Evolutionary conservation across 2,113 vertebrate species (phyloP).

Genomic region (Gallinago paraguaiae): DNA sequence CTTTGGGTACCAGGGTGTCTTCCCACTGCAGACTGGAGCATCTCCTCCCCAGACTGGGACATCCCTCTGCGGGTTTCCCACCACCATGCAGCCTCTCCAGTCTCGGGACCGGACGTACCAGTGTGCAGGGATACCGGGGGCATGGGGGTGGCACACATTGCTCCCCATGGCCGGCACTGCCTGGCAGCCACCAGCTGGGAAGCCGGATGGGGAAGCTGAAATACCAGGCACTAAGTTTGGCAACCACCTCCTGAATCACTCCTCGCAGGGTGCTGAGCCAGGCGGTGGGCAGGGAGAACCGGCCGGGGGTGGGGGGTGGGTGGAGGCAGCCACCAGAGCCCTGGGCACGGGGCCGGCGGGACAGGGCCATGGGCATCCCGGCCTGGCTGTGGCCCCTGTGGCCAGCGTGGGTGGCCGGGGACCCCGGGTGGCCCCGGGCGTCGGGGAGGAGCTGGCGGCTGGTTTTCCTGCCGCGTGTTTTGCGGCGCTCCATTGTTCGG

Average conservation of each 20-base stretch:
- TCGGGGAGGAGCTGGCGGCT: constrained; percentile 71
- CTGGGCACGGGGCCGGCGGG: accelerated
- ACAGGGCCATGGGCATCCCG: not conserved
- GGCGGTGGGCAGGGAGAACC: not conserved
- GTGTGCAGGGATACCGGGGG: not conserved
- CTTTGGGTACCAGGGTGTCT: not conserved
- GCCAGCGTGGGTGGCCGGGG: constrained; percentile 8
- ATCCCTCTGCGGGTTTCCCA: not conserved
- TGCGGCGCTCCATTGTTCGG: constrained; percentile 84
- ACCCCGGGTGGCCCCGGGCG: not conserved
- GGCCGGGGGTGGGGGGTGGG: accelerated
- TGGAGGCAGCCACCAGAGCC: not conserved
- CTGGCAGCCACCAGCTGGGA: not conserved
- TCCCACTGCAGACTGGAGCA: not conserved
- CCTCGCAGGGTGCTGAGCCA: not conserved
- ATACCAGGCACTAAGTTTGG: not conserved
- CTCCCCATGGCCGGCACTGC: not conserved
- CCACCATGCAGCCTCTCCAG: accelerated
- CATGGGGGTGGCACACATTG: accelerated
- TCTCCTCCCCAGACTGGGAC: accelerated
- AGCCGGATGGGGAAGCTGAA: not conserved
- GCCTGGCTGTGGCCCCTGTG: not conserved
- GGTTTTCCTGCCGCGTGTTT: constrained; percentile 81
- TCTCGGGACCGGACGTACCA: accelerated
- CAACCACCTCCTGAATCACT: not conserved